Conservation (phyloP, 2,888 invertebrate genomes). For the Calameuta pallipes region DNA sequence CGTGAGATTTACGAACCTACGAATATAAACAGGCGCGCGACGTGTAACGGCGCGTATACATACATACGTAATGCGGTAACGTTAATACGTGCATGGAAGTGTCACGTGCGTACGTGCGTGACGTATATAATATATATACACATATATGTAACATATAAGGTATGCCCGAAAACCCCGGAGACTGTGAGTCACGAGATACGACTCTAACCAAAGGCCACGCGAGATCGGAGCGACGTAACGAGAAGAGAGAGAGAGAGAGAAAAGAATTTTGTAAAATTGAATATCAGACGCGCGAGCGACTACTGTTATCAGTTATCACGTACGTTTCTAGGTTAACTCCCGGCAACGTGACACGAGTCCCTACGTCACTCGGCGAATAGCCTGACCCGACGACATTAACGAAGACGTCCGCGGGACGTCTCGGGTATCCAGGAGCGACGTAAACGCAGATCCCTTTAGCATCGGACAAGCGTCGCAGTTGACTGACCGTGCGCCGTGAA, state of each 20-base stretch:
- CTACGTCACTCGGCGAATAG: not conserved
- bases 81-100: not conserved
- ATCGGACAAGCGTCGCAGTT: too few relatives aligned
- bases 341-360: too few relatives aligned
- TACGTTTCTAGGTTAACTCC: too few relatives aligned
- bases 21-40: not conserved
- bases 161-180: not conserved
- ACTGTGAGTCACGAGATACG: not conserved
- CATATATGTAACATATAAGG: not conserved
- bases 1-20: not conserved
- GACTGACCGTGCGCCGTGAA: too few relatives aligned
- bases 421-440: too few relatives aligned
- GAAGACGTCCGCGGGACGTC: not conserved
- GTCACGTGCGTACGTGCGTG: not conserved
- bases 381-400: not conserved
- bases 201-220: not conserved
- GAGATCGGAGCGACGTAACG: not conserved
- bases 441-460: too few relatives aligned
- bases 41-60: not conserved
- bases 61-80: not conserved
- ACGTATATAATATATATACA: not conserved
- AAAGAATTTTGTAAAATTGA: too few relatives aligned
- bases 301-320: too few relatives aligned
- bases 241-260: too few relatives aligned
- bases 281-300: too few relatives aligned